These are phyloP conservation scores for Protodeltote pygarga DNA, from an alignment of 2,888 invertebrate species.

Conservation along the genomic window DNA sequence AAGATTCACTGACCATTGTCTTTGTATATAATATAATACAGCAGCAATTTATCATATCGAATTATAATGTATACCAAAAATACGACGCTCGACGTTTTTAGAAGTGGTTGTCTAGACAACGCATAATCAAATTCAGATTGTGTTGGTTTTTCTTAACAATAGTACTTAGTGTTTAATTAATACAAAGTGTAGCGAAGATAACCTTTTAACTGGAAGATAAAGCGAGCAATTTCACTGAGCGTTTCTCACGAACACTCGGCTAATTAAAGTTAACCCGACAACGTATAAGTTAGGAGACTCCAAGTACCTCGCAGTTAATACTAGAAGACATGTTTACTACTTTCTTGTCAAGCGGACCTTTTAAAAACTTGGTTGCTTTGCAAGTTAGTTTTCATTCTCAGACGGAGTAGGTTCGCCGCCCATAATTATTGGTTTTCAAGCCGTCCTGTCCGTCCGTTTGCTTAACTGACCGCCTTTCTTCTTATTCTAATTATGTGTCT, in stretches of 20 bases:
- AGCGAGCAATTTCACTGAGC: conserved; percentile 48
- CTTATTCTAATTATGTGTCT: conserved; percentile 46
- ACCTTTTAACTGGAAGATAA: conserved; percentile 56
- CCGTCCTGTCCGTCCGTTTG: conserved; percentile 39
- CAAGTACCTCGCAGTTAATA: conserved; percentile 23
- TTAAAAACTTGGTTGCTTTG: conserved; percentile 35
- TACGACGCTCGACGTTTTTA: conserved; percentile 16
- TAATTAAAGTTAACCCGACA: conserved; percentile 40
- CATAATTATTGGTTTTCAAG: conserved; percentile 42
- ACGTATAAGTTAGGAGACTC: conserved; percentile 31
- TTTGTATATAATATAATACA: conserved; percentile 18
- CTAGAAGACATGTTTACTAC: conserved; percentile 36
- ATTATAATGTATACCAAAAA: conserved; percentile 15
- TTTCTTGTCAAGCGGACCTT: conserved; percentile 40
- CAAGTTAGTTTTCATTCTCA: conserved; percentile 33
- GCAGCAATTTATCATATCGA: conserved; percentile 25
- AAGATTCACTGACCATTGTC: conserved; percentile 38
- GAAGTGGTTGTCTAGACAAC: conserved; percentile 17
- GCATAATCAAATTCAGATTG: conserved; percentile 16
- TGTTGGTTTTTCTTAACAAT: conserved; percentile 32
- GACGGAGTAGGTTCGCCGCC: conserved; percentile 17
- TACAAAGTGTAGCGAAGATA: conserved; percentile 45
- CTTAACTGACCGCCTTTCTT: conserved; percentile 42
- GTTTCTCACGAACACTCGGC: conserved; percentile 42
- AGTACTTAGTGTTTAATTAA: conserved; percentile 42